Percentiles rank a stretch among this genome's conserved stretches.
Evolutionary conservation across 2,113 vertebrate species (phyloP).

Genomic region (Oxyruncus cristatus): DNA sequence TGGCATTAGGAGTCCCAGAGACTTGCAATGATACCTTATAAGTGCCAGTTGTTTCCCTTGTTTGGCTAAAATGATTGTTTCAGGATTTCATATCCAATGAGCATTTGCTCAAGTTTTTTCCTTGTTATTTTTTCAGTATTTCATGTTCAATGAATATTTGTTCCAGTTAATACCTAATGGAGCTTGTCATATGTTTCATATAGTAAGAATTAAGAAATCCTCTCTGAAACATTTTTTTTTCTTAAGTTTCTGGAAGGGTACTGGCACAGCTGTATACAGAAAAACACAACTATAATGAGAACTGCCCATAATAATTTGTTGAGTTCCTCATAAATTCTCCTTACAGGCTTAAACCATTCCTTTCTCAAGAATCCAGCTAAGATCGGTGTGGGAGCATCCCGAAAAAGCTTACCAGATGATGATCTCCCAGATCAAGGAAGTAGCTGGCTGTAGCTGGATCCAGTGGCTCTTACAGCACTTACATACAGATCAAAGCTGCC

Average conservation of each 20-base stretch:
- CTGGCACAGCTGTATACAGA: background rate
- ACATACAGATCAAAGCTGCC: background rate
- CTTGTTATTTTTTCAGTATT: background rate
- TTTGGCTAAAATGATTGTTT: background rate
- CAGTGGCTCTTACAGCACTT: background rate
- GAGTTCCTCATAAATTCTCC: background rate
- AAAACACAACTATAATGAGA: background rate
- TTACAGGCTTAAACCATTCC: background rate
- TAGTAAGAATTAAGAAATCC: background rate
- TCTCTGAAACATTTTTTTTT: background rate
- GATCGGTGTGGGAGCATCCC: background rate
- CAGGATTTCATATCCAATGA: background rate
- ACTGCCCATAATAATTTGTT: background rate
- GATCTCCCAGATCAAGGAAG: background rate
- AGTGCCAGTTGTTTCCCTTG: background rate
- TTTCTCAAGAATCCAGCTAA: background rate
- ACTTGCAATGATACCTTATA: accelerated
- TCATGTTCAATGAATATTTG: background rate
- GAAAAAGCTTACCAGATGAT: background rate
- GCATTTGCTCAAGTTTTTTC: background rate
- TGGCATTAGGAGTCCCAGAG: background rate
- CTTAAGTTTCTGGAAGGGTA: background rate
- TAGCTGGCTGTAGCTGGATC: background rate
- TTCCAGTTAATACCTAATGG: background rate
- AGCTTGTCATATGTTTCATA: background rate